Evolutionary conservation across 1,140 invertebrate species (phyloP), one percentile per base, ranked within the genome.

Genomic region (Dendroctonus valens): DNA sequence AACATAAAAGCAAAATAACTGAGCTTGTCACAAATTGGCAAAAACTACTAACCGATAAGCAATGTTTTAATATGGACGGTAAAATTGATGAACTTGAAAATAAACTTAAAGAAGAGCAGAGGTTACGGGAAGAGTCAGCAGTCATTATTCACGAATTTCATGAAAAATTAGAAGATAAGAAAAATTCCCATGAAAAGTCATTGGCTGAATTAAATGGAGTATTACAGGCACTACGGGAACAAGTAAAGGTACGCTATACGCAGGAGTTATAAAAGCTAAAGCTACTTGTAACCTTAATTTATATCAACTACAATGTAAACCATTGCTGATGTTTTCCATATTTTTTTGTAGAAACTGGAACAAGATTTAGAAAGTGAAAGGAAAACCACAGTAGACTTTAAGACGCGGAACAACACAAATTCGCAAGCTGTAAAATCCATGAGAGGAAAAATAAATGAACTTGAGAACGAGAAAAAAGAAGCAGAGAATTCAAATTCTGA

Each of bases 321-420:
- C 48, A 26, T 38, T 50, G 14, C 5, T 59, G 37, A 42, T 38
- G 9, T 69, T 68, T 59, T 41, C 37, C 9, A 14, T 59, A 11
- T 49, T 59, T 1, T 5, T 62, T 70, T 74, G 48, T 61, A 77
- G 74, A 70, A 71, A 70, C 39, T 77, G 9, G 74, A 75, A 40
- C 65, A 70, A 42, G 72, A 75, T 26, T 49, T 77, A 12, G 72
- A 75, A 49, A 61, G 37, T 39, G 74, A 77, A 42, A 77, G 68
- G 59, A 73, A 73, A 65, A 26, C 54, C n/a, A 53, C 42, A 5
- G 14, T 38, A 7, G 73, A 75, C n/a, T 57, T 71, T 48, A 74
- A 67, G 54, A 67, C 26, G 8, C 62, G 63, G 41, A 71, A 60
- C 44, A 68, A 46, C 26, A 59, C 44, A 6, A 65, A 68, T 39